These are phyloP conservation scores for Tetragnatha montana DNA, from an alignment of 2,888 invertebrate species.

Conservation along the genomic window DNA sequence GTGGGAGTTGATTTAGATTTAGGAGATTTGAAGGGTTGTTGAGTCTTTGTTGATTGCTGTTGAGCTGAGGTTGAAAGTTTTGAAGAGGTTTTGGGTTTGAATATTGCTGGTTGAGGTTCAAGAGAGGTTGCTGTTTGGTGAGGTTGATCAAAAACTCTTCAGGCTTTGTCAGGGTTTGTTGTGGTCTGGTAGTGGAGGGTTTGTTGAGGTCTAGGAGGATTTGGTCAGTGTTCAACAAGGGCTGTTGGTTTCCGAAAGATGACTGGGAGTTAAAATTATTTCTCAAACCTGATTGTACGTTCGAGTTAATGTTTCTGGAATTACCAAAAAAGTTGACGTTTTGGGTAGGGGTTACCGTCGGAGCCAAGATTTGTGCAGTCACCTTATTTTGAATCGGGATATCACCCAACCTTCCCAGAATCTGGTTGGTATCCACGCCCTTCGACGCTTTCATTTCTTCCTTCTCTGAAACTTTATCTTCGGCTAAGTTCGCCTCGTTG, in stretches of 20 bases:
- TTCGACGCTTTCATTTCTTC: constrained; percentile 13
- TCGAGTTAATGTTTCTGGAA: constrained; percentile 30
- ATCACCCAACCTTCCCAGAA: constrained; percentile 61
- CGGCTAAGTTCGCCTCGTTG: constrained; percentile 24
- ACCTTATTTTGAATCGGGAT: constrained; percentile 36
- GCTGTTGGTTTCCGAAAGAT: background rate
- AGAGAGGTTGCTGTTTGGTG: constrained; percentile 18
- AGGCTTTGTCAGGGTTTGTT: constrained; percentile 4
- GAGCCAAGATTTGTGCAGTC: constrained; percentile 35
- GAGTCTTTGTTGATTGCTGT: constrained; percentile 21
- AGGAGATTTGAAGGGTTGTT: constrained; percentile 4
- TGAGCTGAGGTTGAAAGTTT: background rate
- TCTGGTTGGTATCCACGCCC: constrained; percentile 21
- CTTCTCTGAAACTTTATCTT: constrained; percentile 31
- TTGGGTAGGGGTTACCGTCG: constrained; percentile 13
- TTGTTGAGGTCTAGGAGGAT: background rate
- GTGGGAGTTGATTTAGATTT: constrained; percentile 4
- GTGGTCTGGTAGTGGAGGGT: background rate
- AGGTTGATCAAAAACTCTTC: constrained; percentile 16
- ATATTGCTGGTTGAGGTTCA: constrained; percentile 6
- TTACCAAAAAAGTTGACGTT: constrained; percentile 13
- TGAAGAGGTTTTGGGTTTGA: background rate
- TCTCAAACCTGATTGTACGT: constrained; percentile 20
- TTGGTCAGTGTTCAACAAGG: background rate
- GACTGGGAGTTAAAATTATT: background rate